These are phyloP conservation scores for Epistrophe grossulariae DNA, from an alignment of 2,888 invertebrate genomes.

Conservation along the genomic window DNA sequence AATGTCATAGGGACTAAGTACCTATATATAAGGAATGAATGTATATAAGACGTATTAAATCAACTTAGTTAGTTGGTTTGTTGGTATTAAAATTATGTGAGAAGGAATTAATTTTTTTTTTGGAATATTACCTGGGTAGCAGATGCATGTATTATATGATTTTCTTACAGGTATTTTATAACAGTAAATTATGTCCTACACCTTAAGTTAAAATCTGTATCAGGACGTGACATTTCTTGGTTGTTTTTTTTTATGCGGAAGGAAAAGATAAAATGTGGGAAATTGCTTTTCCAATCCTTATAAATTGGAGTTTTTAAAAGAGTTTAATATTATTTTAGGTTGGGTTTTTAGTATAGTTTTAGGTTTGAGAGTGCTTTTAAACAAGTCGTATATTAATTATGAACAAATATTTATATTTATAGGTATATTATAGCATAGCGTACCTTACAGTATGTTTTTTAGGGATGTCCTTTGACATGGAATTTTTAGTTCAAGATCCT, in stretches of 20 bases:
- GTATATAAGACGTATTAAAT: not conserved
- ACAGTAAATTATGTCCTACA: constrained; percentile 23
- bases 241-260: not conserved
- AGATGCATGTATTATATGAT: not conserved
- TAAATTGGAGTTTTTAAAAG: no score
- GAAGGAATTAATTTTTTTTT: not conserved
- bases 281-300: not conserved
- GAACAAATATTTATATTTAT: no score
- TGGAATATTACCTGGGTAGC: not conserved
- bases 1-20: not conserved
- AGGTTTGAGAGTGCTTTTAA: no score
- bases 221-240: constrained; percentile 32
- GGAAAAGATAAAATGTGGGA: not conserved
- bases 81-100: not conserved
- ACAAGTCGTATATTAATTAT: no score
- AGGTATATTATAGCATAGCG: no score
- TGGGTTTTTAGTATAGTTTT: no score
- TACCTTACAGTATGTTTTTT: no score
- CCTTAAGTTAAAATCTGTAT: constrained; percentile 1
- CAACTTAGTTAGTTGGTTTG: not conserved
- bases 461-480: no score
- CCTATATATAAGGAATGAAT: no score
- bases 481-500: no score
- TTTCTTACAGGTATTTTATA: not conserved
- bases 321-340: no score